Percentiles rank a stretch among this genome's conserved stretches.
Conservation (phyloP, 1,140 invertebrate genomes). For the Leptinotarsa undecemlineata region DNA sequence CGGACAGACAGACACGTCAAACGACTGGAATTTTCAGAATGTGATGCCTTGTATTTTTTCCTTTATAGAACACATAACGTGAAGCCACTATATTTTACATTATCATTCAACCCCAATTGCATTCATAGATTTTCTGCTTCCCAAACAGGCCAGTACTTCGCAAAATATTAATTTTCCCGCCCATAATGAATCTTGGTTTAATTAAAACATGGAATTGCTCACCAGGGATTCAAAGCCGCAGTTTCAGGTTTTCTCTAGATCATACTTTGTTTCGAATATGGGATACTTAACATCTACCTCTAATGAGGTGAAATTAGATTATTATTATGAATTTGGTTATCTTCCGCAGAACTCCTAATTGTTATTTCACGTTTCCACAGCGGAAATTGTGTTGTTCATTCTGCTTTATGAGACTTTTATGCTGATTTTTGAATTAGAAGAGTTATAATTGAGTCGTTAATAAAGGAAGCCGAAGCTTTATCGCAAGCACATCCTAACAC, state of each 20-base stretch:
- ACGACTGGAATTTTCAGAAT: too few relatives aligned
- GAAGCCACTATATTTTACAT: too few relatives aligned
- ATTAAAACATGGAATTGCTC: conserved; percentile 45
- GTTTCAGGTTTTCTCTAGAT: conserved; percentile 43
- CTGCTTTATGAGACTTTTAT: conserved; percentile 36
- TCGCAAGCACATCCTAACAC: conserved; percentile 35
- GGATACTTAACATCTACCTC: conserved; percentile 44
- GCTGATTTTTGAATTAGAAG: conserved; percentile 46
- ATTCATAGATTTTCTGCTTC: too few relatives aligned
- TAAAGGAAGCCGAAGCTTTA: conserved; percentile 44
- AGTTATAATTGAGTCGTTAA: conserved; percentile 49
- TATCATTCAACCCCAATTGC: too few relatives aligned
- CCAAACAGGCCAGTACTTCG: conserved; percentile 1
- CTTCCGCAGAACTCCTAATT: conserved; percentile 39
- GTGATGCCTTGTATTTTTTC: too few relatives aligned
- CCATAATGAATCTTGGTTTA: conserved; percentile 45
- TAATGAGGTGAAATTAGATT: conserved; percentile 44
- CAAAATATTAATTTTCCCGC: conserved; percentile 39
- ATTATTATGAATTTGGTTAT: conserved; percentile 45
- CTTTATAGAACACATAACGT: too few relatives aligned
- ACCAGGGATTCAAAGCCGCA: conserved; percentile 38
- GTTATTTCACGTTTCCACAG: conserved; percentile 33
- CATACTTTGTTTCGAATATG: conserved; percentile 44
- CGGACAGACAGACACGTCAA: too few relatives aligned
- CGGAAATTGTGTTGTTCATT: conserved; percentile 39